Conservation (phyloP, 2,113 vertebrate genomes). For the Phaethornis superciliosus region DNA sequence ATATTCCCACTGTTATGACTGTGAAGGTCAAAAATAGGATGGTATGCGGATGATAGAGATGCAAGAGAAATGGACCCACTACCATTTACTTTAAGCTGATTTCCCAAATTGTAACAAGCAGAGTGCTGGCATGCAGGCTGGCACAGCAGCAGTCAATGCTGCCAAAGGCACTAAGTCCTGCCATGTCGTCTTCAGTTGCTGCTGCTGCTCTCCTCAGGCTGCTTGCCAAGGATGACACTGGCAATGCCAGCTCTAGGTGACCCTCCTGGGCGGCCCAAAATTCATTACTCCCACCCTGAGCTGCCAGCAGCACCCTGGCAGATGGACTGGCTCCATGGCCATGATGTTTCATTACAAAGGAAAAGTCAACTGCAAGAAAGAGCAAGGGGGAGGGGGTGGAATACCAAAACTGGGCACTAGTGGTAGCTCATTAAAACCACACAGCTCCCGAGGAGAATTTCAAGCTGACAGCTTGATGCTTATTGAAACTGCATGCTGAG, state of each 20-base stretch:
- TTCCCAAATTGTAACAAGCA: background rate
- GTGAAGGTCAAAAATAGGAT: background rate
- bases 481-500: background rate
- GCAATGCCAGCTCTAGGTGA: background rate
- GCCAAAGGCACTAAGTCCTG: background rate
- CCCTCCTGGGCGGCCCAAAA: background rate
- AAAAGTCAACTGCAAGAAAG: background rate
- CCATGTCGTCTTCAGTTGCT: background rate
- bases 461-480: background rate
- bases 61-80: background rate
- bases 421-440: background rate
- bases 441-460: background rate
- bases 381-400: background rate
- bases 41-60: background rate
- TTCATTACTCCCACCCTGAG: background rate
- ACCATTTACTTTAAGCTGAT: background rate
- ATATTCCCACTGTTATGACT: background rate
- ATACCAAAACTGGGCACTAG: background rate
- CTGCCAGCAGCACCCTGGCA: rapidly evolving
- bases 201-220: background rate
- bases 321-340: background rate
- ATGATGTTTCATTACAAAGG: background rate
- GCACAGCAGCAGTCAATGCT: background rate
- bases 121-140: background rate
- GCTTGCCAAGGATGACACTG: background rate